Evolutionary conservation across 2,113 vertebrate genomes (phyloP), one percentile per base, ranked within the genome.

Genomic region (Eleginops maclovinus): DNA sequence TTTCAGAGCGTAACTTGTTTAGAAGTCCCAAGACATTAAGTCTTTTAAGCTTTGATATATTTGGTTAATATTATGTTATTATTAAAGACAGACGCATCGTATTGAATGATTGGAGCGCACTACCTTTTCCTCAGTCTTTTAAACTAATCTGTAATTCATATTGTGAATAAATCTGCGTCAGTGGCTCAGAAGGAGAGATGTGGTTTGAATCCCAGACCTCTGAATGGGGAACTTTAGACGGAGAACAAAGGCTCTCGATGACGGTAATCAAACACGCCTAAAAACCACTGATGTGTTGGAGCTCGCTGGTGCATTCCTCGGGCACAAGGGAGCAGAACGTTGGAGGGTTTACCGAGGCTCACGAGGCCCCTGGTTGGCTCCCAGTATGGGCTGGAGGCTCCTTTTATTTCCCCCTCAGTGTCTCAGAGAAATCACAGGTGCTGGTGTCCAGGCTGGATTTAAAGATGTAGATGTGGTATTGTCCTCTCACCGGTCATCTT

Each of bases 241-340:
- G 66, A 68, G 74, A 91, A 77, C 75, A 85, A 88, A 90, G 74
- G 64, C 40, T 72, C 31, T 58, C 47, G 43, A 66, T 75, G 54
- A 31, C 17, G 61, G 64, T 54, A 67, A 85, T 64, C 60, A 75
- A 81, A 79, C 72, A 63, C 11, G 67, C 44, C 46, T 47, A 50
- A 75, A 36, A 79, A 63, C 79, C 62, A n/a, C 83, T 85, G 79
- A 79, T 82, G 77, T 79, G 65, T 77, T 71, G 70, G 81, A 67
- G 65, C 81, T 66, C 81, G 72, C 84, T 76, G 83, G 58, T 80
- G 82, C 86, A 91, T 88, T 93, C 86, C 86, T 90, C 55, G 43
- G 69, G 65, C 78, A 91, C 77, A 82, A 59, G 72, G 73, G 80
- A 91, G 73, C 83, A 85, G 78, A 88, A 81, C 77, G 66, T 86